Evolutionary conservation across 2,113 vertebrate genomes (phyloP), one percentile per base, ranked within the genome.

Genomic region (Nothobranchius kuhntae): DNA sequence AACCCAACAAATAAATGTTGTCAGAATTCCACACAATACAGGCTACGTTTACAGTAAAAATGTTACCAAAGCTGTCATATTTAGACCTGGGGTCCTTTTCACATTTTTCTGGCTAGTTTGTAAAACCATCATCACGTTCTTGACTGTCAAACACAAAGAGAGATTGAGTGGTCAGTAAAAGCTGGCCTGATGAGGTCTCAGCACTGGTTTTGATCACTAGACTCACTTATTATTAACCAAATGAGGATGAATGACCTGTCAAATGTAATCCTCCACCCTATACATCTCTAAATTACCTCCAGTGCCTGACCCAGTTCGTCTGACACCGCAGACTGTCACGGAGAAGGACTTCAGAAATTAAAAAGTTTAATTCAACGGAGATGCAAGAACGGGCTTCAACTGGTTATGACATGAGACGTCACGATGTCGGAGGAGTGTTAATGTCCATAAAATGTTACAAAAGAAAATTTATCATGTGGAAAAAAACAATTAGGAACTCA

Each of bases 181-280:
- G 84, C 90, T 93, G 92, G 91, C 92, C 52, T 86, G 89, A 86
- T 92, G 87, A 91, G 93, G 79, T 84, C 90, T 92, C 92, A 93
- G 93, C 93, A 91, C 93, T 94, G 84, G 86, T 87, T 91, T 95
- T 93, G 73, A 90, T 92, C 91, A 87, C 91, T 91, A 89, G 89
- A 90, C 94, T 90, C 81, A 76, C 93, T 89, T 92, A 91, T 92
- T 92, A 93, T 94, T 95, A 92, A 92, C 89, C 90, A 94, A 96
- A 97, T 94, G 95, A 94, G 95, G 93, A 98, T 96, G 95, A 97
- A 98, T 96, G 94, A 94, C 82, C 95, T 97, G 95, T 96, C 95
- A 84, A 82, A 91, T 73, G 86, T 86, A 95, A 97, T 96, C 93
- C 94, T 92, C 88, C 86, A 88, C 87, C 88, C 93, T 92, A 94